These are phyloP conservation scores for Leucopsar rothschildi DNA, from an alignment of 2,113 vertebrate species.

Conservation along the genomic window DNA sequence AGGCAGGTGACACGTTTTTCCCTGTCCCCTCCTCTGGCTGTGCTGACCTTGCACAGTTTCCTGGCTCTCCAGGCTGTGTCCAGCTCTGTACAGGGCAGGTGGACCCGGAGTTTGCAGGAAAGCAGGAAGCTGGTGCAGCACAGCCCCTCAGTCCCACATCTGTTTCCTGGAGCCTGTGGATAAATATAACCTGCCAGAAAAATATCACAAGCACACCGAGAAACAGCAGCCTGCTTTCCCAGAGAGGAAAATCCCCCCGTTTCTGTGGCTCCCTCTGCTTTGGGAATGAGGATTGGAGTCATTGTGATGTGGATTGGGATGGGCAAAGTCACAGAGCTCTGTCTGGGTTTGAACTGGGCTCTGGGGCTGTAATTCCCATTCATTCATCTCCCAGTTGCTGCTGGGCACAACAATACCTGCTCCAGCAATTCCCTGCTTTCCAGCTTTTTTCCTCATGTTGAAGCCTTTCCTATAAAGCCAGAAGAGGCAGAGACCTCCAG, in stretches of 20 bases:
- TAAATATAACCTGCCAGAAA: not conserved
- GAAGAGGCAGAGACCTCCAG: not conserved
- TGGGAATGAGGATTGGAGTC: not conserved
- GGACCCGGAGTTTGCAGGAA: not conserved
- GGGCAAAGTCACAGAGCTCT: not conserved
- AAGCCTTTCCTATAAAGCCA: not conserved
- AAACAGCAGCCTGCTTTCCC: not conserved
- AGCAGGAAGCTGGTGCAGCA: not conserved
- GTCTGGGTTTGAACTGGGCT: not conserved
- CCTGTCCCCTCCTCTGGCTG: not conserved
- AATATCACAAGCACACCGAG: not conserved
- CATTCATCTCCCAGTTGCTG: not conserved
- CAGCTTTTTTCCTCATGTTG: not conserved
- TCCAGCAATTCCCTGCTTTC: not conserved
- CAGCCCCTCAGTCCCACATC: not conserved
- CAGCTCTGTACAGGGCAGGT: not conserved
- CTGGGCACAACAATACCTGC: not conserved
- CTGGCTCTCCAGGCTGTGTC: not conserved
- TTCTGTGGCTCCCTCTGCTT: not conserved
- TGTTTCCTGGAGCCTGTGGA: not conserved
- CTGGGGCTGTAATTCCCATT: not conserved
- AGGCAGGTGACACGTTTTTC: accelerated
- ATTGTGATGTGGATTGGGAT: not conserved
- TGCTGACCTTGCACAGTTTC: not conserved
- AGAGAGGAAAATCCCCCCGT: not conserved